These are phyloP conservation scores for Platynereis dumerilii DNA, from an alignment of 2,888 invertebrate species.

Conservation along the genomic window DNA sequence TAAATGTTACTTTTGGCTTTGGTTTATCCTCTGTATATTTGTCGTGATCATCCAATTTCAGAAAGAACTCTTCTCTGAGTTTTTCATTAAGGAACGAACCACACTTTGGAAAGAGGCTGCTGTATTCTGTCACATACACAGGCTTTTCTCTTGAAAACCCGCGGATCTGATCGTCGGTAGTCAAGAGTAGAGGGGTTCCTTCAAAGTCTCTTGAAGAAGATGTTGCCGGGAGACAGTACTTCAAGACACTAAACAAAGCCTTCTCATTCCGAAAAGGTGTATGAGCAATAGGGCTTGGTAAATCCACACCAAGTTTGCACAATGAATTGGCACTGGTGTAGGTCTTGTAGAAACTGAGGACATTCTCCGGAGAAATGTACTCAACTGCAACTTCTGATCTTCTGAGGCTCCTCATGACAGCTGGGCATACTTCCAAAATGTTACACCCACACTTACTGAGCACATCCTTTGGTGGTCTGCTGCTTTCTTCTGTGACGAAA, in stretches of 20 bases:
- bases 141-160: conserved; percentile 32
- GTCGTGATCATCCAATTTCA: no score
- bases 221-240: conserved; percentile 34
- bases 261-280: conserved; percentile 31
- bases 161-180: conserved; percentile 37
- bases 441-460: no score
- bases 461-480: no score
- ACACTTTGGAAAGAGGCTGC: conserved; percentile 13
- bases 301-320: conserved; percentile 25
- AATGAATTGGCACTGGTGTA: conserved; percentile 24
- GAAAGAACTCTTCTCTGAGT: conserved; percentile 22
- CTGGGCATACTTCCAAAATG: no score
- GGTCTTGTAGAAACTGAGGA: conserved; percentile 36
- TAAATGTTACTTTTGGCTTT: no score
- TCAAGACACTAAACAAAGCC: conserved; percentile 33
- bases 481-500: no score
- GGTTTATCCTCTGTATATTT: no score
- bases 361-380: conserved; percentile 35
- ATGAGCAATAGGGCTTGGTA: conserved; percentile 26
- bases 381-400: conserved; percentile 30
- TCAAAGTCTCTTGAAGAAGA: conserved; percentile 32
- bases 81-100: conserved; percentile 23
- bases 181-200: conserved; percentile 44
- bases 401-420: conserved; percentile 32
- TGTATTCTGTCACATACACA: conserved; percentile 32